Evolutionary conservation across 2,888 invertebrate species (phyloP).

Genomic region (Philonicus albiceps): DNA sequence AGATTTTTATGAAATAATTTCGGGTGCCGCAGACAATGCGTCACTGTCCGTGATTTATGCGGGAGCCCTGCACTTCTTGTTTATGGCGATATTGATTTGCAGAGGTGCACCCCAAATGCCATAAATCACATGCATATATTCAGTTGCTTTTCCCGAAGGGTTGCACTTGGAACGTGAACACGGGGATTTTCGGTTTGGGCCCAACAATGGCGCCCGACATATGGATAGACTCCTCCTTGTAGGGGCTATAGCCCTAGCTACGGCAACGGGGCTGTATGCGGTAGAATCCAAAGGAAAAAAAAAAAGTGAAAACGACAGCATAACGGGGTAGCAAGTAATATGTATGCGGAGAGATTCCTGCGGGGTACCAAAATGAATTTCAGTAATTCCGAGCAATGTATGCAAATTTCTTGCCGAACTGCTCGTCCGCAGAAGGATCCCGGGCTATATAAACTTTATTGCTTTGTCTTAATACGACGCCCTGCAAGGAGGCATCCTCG

Average conservation of each 20-base stretch:
- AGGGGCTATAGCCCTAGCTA: neutral
- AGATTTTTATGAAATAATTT: neutral
- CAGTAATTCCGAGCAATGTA: neutral
- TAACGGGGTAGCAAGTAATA: neutral
- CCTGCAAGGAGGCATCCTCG: neutral
- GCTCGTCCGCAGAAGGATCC: neutral
- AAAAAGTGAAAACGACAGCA: neutral
- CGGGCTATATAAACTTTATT: neutral
- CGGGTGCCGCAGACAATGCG: conserved; percentile 14
- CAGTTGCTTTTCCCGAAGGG: neutral
- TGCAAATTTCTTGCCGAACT: neutral
- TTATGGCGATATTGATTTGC: conserved; percentile 27
- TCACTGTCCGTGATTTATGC: conserved; percentile 13
- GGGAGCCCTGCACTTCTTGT: conserved; percentile 11
- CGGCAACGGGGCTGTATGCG: neutral
- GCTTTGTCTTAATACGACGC: neutral
- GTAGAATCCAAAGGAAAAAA: neutral
- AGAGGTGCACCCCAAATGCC: conserved; percentile 3
- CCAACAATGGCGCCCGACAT: conserved; percentile 33
- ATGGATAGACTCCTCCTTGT: neutral
- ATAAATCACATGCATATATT: conserved; percentile 15
- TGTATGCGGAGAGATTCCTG: neutral
- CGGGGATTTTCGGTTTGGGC: neutral
- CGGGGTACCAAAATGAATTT: neutral
- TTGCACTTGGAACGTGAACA: neutral